A percentile compares a stretch with the other conserved stretches of the same genome.
These are phyloP conservation scores for Drosophila subobscura DNA, from an alignment of 1,140 invertebrate genomes.

Conservation along the genomic window DNA sequence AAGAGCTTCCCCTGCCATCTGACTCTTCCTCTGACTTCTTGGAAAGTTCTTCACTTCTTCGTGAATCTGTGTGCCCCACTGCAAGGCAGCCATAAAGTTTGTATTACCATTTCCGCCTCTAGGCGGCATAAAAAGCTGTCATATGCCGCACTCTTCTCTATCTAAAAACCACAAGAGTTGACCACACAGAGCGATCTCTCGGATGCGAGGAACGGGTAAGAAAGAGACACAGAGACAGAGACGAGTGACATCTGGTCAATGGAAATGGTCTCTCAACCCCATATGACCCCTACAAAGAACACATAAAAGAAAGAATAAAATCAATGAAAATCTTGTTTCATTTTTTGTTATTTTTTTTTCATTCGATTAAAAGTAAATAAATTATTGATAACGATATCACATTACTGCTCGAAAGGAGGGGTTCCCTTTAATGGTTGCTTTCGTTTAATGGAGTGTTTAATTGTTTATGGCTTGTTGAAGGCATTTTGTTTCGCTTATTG, in stretches of 20 bases:
- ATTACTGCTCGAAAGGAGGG: constrained; percentile 33
- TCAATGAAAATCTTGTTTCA: constrained; percentile 43
- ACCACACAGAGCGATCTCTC: constrained; percentile 31
- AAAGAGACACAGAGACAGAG: constrained; percentile 13
- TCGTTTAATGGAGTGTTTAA: constrained; percentile 33
- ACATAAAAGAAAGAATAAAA: constrained; percentile 19
- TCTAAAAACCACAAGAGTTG: constrained; percentile 7
- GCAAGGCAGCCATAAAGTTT: constrained; percentile 34
- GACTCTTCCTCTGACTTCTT: constrained; percentile 8
- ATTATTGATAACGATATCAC: constrained; percentile 61
- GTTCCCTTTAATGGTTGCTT: constrained; percentile 21
- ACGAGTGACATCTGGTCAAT: constrained; percentile 35
- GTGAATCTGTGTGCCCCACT: constrained; percentile 33
- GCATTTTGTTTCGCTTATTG: constrained; percentile 40
- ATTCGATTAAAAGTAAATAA: constrained; percentile 70
- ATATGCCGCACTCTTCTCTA: constrained; percentile 21
- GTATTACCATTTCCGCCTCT: constrained; percentile 43
- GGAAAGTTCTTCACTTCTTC: constrained; percentile 42
- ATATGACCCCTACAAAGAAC: constrained; percentile 29
- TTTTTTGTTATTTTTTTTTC: constrained; percentile 42
- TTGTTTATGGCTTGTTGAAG: constrained; percentile 44
- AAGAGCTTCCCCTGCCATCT: constrained; percentile 26
- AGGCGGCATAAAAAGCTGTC: constrained; percentile 50
- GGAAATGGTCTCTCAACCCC: constrained; percentile 39
- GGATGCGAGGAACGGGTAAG: too few species aligned